Evolutionary conservation across 2,888 invertebrate genomes (phyloP), one percentile per base, ranked within the genome.

Genomic region (Orgyia antiqua): DNA sequence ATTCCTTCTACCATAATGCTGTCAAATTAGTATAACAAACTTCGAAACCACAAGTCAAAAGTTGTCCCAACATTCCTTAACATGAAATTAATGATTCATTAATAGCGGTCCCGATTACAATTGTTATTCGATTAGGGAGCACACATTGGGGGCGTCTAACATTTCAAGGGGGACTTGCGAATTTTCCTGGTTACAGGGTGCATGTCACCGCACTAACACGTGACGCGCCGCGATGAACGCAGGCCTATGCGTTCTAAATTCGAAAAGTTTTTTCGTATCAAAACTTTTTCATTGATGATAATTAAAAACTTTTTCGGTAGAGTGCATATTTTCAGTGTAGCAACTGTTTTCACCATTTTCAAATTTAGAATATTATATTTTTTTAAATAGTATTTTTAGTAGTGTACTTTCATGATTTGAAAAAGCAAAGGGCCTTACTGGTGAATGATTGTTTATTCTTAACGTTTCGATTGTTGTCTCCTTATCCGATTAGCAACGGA

Each of bases 171-270:
- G 73, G 68, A 59, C 51, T 62, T 47, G 70, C 68, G 70, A 73
- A 71, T 77, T 80, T 80, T 70, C 77, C 68, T 65, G 62, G 63
- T 61, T 65, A 68, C 64, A 20, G 44, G 52, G 64, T 77, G 75
- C 72, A 69, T 70, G 69, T 69, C 67, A 60, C 75, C 68, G 67
- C 83, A 84, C 73, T 76, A 78, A 53, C 74, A 82, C 74, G 75
- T 76, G 73, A 59, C 71, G 58, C 72, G 79, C 57, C 80, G 82
- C 73, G 77, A 61, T 47, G 80, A 66, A 59, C 79, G 78, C 80
- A 71, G 50, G 77, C 72, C 68, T 74, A 69, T 67, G 73, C 78
- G 74, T 65, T 71, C 67, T 42, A 49, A 59, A 52, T 64, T 55
- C 52, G 45, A 67, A 71, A 57, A 53, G 34, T 38, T 42, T 36